phyloP scores from a whole-genome alignment of 1,140 invertebrate species.

The Bombus haemorrhoidalis region DNA sequence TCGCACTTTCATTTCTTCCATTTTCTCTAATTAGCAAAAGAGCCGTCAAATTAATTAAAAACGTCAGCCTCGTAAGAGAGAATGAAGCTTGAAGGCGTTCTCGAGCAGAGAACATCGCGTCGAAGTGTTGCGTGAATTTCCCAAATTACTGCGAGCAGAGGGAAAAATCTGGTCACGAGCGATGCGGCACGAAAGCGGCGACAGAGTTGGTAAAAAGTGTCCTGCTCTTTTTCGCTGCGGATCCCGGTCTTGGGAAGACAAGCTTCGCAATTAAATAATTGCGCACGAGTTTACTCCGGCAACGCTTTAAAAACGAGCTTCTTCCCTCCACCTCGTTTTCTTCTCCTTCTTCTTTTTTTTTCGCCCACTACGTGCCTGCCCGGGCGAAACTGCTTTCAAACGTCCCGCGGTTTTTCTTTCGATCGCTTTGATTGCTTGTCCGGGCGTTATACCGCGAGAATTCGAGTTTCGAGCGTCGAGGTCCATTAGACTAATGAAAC shows the following conservation, averaged over 20 bases:
- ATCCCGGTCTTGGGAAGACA: neutral
- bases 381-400: neutral
- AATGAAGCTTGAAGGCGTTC: neutral
- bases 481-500: conserved; percentile 65
- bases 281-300: neutral
- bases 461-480: conserved; percentile 40
- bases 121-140: conserved; percentile 12
- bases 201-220: neutral
- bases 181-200: neutral
- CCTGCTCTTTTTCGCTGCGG: neutral
- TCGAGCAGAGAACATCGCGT: too few species aligned
- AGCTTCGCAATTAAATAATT: conserved; percentile 22
- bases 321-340: too few species aligned
- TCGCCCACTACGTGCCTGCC: neutral
- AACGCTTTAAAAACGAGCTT: neutral
- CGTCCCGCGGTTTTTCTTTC: conserved; percentile 21
- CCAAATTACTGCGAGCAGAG: neutral
- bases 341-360: neutral
- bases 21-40: neutral
- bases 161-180: neutral
- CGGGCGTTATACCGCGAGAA: conserved; percentile 16
- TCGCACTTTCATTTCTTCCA: neutral
- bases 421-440: conserved; percentile 47
- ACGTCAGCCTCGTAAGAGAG: neutral
- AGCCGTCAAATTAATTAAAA: neutral